A percentile compares a stretch with the other conserved stretches of the same genome.
phyloP scores from a whole-genome alignment of 2,113 vertebrate species.

The Sylvietta virens region DNA sequence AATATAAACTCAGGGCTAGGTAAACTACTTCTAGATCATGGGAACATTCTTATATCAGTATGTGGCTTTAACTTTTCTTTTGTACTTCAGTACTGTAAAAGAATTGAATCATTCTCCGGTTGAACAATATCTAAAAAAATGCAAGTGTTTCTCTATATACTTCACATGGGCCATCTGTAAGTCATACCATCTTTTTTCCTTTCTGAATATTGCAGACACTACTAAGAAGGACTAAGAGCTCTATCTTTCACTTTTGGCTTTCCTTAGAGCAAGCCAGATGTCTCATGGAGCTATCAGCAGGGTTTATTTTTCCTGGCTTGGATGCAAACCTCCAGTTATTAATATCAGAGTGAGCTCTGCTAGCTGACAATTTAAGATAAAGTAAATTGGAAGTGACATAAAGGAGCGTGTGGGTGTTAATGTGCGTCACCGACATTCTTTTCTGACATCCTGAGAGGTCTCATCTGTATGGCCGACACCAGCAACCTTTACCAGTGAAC shows the following conservation, averaged over 20 bases:
- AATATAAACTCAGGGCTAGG: not conserved
- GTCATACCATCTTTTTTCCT: not conserved
- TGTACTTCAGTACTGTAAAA: not conserved
- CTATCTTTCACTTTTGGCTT: constrained; percentile 32
- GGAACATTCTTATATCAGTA: not conserved
- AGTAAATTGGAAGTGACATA: constrained; percentile 75
- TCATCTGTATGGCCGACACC: constrained; percentile 54
- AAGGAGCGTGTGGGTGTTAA: constrained; percentile 70
- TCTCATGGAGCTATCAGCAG: constrained; percentile 61
- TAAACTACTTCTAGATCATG: not conserved
- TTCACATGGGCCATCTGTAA: not conserved
- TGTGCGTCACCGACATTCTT: constrained; percentile 65
- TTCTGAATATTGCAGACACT: not conserved
- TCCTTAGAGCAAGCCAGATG: constrained; percentile 59
- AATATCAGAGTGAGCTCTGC: constrained; percentile 66
- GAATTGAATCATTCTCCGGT: not conserved
- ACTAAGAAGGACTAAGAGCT: constrained; percentile 8
- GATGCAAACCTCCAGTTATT: constrained; percentile 71
- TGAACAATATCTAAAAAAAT: not conserved
- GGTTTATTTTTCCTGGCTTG: constrained; percentile 74
- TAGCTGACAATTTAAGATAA: constrained; percentile 78
- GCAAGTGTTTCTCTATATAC: not conserved
- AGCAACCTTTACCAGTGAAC: constrained; percentile 59
- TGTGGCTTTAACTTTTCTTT: not conserved
- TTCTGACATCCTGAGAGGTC: constrained; percentile 71